These are phyloP conservation scores for Tryphoninae sp. DNA, from an alignment of 2,888 invertebrate species.

Conservation along the genomic window DNA sequence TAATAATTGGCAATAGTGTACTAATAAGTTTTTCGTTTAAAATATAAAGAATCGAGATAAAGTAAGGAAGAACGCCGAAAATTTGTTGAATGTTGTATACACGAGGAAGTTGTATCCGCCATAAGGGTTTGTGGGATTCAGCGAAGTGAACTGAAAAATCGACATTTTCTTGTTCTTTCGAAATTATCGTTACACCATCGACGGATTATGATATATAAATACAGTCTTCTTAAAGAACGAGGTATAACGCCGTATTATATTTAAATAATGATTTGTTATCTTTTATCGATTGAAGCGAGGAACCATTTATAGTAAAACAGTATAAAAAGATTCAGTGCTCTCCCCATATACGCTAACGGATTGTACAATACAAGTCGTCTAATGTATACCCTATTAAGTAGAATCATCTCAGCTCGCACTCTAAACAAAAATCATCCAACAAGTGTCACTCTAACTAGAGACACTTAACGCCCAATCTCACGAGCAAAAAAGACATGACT, in stretches of 20 bases:
- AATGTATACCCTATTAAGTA: constrained; percentile 59
- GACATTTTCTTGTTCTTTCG: neutral
- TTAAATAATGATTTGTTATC: constrained; percentile 43
- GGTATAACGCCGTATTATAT: constrained; percentile 49
- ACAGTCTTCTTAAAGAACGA: constrained; percentile 64
- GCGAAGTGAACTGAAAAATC: neutral
- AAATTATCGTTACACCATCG: constrained; percentile 27
- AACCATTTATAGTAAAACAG: constrained; percentile 67
- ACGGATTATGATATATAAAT: constrained; percentile 64
- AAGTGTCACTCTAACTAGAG: constrained; percentile 1
- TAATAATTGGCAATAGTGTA: neutral
- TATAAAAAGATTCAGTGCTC: constrained; percentile 75
- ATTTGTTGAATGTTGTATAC: constrained; percentile 1
- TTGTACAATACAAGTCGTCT: constrained; percentile 67
- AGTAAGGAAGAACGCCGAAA: constrained; percentile 7
- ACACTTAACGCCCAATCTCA: constrained; percentile 7
- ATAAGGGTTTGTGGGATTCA: constrained; percentile 24
- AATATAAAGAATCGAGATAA: neutral
- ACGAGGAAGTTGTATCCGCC: constrained; percentile 19
- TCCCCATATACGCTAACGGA: constrained; percentile 68
- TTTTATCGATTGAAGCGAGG: constrained; percentile 60
- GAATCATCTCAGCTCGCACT: constrained; percentile 43
- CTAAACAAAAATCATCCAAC: constrained; percentile 33
- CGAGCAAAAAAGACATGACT: neutral
- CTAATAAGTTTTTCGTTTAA: neutral